phyloP scores from a whole-genome alignment of 2,888 invertebrate species.

The Euclidia mi region DNA sequence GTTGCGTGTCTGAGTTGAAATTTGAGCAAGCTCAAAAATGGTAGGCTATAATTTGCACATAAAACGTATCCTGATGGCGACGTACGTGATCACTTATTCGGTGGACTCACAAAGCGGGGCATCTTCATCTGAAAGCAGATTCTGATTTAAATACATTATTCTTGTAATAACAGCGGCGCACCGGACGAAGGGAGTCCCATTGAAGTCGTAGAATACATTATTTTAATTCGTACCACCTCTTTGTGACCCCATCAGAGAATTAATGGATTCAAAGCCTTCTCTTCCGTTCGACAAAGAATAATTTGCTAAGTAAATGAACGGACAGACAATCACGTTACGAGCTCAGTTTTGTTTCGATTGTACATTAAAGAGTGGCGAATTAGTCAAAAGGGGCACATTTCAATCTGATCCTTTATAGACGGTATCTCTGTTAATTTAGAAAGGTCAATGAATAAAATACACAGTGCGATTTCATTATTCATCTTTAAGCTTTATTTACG shows the following conservation, averaged over 20 bases:
- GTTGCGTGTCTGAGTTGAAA: conserved; percentile 64
- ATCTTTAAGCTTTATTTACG: conserved; percentile 72
- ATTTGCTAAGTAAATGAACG: conserved; percentile 90
- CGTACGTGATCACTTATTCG: conserved; percentile 89
- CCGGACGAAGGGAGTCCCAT: conserved; percentile 87
- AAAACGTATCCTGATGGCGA: conserved; percentile 88
- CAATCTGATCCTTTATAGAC: conserved; percentile 79
- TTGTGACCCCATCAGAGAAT: conserved; percentile 88
- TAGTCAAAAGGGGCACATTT: conserved; percentile 81
- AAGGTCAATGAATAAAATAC: conserved; percentile 85
- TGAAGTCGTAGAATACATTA: conserved; percentile 89
- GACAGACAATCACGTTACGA: conserved; percentile 88
- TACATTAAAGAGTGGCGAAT: conserved; percentile 87
- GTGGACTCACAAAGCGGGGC: conserved; percentile 82
- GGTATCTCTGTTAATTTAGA: conserved; percentile 86
- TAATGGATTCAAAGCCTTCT: conserved; percentile 90
- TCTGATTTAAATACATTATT: conserved; percentile 90
- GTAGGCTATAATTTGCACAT: conserved; percentile 89
- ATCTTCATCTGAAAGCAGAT: conserved; percentile 88
- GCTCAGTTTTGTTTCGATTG: conserved; percentile 87
- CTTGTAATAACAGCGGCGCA: conserved; percentile 84
- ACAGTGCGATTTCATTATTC: conserved; percentile 81
- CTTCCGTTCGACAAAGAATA: conserved; percentile 90
- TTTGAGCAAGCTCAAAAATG: conserved; percentile 84
- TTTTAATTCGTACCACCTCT: conserved; percentile 89